These are phyloP conservation scores for Ophioninae sp. DNA, from an alignment of 2,888 invertebrate species.

Conservation along the genomic window DNA sequence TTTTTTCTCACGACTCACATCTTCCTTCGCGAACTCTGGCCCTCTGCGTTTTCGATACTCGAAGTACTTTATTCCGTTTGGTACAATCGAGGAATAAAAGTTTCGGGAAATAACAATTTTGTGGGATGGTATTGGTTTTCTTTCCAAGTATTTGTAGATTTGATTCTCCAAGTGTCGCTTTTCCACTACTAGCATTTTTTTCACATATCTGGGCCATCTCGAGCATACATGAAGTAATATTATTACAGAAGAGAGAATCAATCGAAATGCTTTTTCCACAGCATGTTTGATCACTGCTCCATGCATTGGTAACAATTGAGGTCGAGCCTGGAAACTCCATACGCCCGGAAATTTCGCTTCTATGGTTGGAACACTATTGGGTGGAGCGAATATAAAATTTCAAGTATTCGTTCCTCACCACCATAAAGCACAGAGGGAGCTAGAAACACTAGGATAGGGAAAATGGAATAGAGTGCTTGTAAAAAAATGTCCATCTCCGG, in stretches of 20 bases:
- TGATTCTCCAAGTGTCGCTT: neutral
- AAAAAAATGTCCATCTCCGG: neutral
- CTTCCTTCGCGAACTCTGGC: neutral
- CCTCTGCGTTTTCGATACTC: neutral
- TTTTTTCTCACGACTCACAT: conserved; percentile 42
- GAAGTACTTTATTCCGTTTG: neutral
- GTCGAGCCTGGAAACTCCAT: neutral
- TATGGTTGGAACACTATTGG: neutral
- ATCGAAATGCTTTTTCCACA: neutral
- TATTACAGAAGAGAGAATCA: neutral
- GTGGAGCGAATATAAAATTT: neutral
- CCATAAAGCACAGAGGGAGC: neutral
- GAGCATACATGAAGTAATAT: neutral
- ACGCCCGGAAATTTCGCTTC: neutral
- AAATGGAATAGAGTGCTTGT: conserved; percentile 18
- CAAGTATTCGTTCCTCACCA: conserved; percentile 1
- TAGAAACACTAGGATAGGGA: neutral
- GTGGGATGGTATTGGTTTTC: neutral
- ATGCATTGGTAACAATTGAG: neutral
- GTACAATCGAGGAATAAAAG: neutral
- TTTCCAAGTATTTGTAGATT: neutral
- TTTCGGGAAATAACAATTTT: neutral
- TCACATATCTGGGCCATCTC: neutral
- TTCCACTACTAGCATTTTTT: neutral
- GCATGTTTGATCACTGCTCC: neutral